Base-by-base conservation (phyloP, 2,113 vertebrate genomes). In the Lampris incognitus region DNA sequence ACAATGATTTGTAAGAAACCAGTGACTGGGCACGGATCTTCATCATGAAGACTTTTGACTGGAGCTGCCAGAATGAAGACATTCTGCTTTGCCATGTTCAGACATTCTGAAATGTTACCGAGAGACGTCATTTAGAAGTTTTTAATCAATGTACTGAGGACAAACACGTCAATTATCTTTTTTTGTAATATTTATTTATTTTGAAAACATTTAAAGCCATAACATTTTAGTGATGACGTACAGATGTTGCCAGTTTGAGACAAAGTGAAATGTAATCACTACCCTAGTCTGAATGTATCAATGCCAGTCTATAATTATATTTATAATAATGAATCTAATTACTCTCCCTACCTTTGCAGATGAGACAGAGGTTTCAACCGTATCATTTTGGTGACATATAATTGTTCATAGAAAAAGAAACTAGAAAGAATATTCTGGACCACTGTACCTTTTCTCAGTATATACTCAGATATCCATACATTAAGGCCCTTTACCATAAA, bases 61-160 rank as follows among this genome's bases (percentile, higher is more conserved):
- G 55, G 73, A 83, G 73, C 24, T 63, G 40, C 60, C 9, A 0
- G 37, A 59, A 76, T 61, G 50, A 78, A 62, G 39, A 54, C 57
- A 48, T 85, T 75, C 70, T 89, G 75, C 58, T 81, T 10, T 5
- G 48, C 46, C 36, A 66, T 11, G 36, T 75, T 11, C 50, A 72
- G 72, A 85, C 77, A 61, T 86, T 87, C 52, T 59, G 54, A n/a
- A 72, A 74, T 71, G 76, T 72, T 61, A 57, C 7, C 51, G 50
- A 61, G 78, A 7, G 72, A 84, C 70, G 79, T 80, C 36, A 6
- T 40, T 78, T 57, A 8, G 24, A 24, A 24, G 24, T 24, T 24
- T 0, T 24, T 24, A 24, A 24, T 24, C 24, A 24, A 24, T 24
- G 24, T 24, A 24, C 24, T 24, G 24, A 24, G 24, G 24, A 24